Base-by-base conservation (phyloP, 2,113 vertebrate species). In the Seriola dumerili region DNA sequence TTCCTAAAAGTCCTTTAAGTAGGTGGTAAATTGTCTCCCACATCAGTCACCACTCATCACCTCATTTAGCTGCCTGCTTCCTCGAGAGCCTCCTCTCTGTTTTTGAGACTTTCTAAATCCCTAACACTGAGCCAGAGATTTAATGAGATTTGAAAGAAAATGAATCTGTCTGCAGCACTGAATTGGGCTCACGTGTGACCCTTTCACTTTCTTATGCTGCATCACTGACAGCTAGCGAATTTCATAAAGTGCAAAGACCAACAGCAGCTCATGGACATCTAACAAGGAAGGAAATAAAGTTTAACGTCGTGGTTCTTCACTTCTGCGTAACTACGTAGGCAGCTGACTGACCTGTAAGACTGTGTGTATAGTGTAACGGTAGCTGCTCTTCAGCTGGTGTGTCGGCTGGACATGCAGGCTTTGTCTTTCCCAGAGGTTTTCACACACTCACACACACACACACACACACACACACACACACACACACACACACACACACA, bases 361-460 rank as follows among this genome's bases (percentile, higher is more conserved):
- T 80, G 63, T 79, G 79, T 62, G 68, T 85, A 21, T n/a, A 48
- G 76, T 80, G 32, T 54, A 66, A 81, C 61, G 34, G 63, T 85
- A 73, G 69, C 78, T 82, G 82, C 83, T 86, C 78, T 70, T 83
- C 63, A 50, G 84, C 93, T 89, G 93, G 91, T 93, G 84, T 76
- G 81, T 85, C 34, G 86, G 70, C 90, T 88, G 89, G 87, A 91
- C 86, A 75, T 85, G 68, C 84, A 83, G 80, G 71, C 66, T 74
- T 67, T 40, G 83, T 65, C 76, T 88, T 50, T 91, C 87, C 91
- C 92, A 86, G 72, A 84, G 85, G 89, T 83, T 50, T 78, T 69
- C 44, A 54, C 64, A 76, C 80, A 84, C 75, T 42, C 58, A 72
- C 59, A 67, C 76, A 83, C 75, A 44, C 58, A 75, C 59, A 71